Evolutionary conservation across 2,113 vertebrate genomes (phyloP).

Genomic region (Daboia siamensis): DNA sequence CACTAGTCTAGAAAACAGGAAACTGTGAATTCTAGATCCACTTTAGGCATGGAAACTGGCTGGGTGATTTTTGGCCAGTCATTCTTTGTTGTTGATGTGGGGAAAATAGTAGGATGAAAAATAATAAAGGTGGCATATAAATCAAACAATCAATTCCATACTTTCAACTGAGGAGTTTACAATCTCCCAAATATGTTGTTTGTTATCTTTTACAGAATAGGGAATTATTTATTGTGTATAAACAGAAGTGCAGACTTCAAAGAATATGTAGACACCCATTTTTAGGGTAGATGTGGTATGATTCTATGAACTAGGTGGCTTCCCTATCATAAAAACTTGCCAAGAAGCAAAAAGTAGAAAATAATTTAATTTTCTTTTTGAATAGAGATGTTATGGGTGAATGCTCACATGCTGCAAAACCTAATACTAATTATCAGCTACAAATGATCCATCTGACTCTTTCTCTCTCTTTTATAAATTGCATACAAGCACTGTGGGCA

Average conservation of each 20-base stretch:
- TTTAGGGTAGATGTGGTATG: neutral
- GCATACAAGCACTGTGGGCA: slow-evolving; percentile 34
- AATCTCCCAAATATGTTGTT: neutral
- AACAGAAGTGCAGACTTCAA: neutral
- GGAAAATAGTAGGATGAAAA: neutral
- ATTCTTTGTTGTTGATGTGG: neutral
- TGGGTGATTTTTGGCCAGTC: neutral
- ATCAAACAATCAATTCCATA: neutral
- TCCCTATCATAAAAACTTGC: neutral
- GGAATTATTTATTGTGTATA: neutral
- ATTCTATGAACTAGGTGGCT: neutral
- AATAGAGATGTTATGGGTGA: slow-evolving; percentile 13
- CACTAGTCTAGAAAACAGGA: neutral
- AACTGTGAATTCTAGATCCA: neutral
- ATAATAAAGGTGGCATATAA: neutral
- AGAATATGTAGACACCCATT: neutral
- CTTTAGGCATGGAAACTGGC: neutral
- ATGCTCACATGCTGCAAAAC: slow-evolving; percentile 1
- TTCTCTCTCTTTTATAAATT: slow-evolving; percentile 26
- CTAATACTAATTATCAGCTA: slow-evolving; percentile 29
- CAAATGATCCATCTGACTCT: neutral
- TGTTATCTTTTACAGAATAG: neutral
- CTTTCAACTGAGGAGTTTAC: neutral
- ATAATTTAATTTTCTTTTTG: neutral
- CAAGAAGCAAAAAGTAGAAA: neutral